These are phyloP conservation scores for Calliopum simillimum DNA, from an alignment of 2,888 invertebrate genomes.

Conservation along the genomic window DNA sequence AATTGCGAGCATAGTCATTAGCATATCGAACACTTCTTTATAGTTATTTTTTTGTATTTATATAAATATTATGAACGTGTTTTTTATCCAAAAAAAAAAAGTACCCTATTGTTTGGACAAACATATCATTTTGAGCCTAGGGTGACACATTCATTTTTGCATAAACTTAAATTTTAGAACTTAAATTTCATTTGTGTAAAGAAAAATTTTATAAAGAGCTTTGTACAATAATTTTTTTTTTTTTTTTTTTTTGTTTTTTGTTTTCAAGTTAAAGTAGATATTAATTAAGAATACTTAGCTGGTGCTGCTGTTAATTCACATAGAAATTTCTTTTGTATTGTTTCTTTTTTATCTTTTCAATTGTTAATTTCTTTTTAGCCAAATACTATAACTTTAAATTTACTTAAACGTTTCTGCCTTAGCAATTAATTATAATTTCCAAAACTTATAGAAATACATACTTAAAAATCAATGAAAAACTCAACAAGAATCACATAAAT, in stretches of 20 bases:
- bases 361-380: too few species aligned
- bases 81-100: constrained; percentile 11
- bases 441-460: not conserved
- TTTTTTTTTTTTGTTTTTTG: not conserved
- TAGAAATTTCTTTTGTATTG: not conserved
- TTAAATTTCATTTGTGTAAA: not conserved
- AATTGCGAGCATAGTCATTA: not conserved
- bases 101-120: not conserved
- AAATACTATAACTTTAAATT: not conserved
- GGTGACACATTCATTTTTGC: not conserved
- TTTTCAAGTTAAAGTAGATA: not conserved
- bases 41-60: constrained; percentile 27
- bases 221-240: constrained; percentile 18
- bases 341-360: not conserved
- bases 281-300: not conserved
- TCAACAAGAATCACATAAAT: constrained; percentile 13
- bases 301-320: not conserved
- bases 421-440: not conserved
- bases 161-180: not conserved
- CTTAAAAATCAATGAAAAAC: constrained; percentile 9
- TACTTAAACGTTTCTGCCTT: not conserved
- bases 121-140: not conserved
- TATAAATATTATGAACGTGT: constrained; percentile 30
- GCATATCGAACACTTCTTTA: not conserved
- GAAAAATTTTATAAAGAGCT: not conserved